phyloP scores from a whole-genome alignment of 1,140 invertebrate genomes.

The Leptopilina boulardi region DNA sequence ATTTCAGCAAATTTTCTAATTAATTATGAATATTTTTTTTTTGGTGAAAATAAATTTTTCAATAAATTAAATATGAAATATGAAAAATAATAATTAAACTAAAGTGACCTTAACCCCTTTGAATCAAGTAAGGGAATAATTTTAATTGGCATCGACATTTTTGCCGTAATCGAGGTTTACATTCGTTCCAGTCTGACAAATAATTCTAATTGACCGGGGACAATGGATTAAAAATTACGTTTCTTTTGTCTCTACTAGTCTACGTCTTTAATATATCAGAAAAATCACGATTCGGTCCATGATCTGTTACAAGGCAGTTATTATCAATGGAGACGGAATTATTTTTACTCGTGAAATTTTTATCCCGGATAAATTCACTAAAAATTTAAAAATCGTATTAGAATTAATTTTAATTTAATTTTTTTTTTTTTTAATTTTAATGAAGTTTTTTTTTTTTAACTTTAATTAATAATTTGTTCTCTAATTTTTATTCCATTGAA shows the following conservation, averaged over 20 bases:
- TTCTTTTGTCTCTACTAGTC: background rate
- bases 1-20: no score
- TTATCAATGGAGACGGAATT: background rate
- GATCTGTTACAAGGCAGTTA: slow-evolving; percentile 8
- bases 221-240: background rate
- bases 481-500: no score
- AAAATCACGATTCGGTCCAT: slow-evolving; percentile 17
- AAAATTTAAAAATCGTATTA: no score
- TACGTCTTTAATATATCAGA: background rate
- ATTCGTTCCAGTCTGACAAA: slow-evolving; percentile 3
- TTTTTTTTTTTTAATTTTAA: no score
- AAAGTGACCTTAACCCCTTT: background rate
- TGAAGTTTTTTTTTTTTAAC: no score
- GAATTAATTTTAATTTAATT: no score
- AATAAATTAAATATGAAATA: background rate
- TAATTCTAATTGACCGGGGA: background rate
- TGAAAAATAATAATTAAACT: background rate
- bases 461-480: no score
- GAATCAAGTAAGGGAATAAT: background rate
- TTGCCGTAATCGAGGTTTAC: background rate
- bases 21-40: no score
- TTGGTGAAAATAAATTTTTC: no score
- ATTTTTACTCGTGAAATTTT: no score
- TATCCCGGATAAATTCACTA: no score
- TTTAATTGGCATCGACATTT: background rate